Evolutionary conservation across 2,888 invertebrate genomes (phyloP).

Genomic region (Ganaspis brasiliensis): DNA sequence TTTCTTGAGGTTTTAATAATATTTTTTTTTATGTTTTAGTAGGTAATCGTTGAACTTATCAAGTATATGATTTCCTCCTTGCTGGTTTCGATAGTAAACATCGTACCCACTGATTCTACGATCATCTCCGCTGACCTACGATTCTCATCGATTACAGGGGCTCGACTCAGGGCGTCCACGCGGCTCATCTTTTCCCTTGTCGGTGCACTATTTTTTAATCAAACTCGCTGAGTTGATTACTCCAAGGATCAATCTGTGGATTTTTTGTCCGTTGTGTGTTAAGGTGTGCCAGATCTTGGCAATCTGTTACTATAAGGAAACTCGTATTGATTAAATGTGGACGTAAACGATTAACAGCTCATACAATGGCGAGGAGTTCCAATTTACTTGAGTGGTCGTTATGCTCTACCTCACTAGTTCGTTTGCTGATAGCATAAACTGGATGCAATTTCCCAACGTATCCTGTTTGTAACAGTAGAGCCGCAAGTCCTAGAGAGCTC

Average conservation of each 20-base stretch:
- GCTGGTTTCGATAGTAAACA: background rate
- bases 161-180: constrained; percentile 48
- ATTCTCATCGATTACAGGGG: constrained; percentile 8
- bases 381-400: constrained; percentile 62
- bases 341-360: background rate
- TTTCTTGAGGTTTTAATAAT: background rate
- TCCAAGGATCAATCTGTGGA: constrained; percentile 47
- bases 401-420: constrained; percentile 59
- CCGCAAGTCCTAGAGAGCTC: background rate
- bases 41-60: constrained; percentile 8
- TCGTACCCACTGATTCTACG: background rate
- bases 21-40: background rate
- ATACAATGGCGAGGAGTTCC: background rate
- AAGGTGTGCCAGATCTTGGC: constrained; percentile 13
- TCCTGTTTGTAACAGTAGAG: constrained; percentile 54
- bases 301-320: background rate
- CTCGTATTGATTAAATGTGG: background rate
- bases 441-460: constrained; percentile 32
- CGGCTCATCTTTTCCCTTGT: constrained; percentile 36
- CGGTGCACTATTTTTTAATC: constrained; percentile 44
- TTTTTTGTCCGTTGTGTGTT: constrained; percentile 44
- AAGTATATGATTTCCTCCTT: background rate
- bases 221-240: constrained; percentile 23
- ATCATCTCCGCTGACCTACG: background rate
- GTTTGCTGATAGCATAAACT: constrained; percentile 53